Conservation (phyloP, 2,797 vertebrate genomes). For the Poeciliopsis turneri region DNA sequence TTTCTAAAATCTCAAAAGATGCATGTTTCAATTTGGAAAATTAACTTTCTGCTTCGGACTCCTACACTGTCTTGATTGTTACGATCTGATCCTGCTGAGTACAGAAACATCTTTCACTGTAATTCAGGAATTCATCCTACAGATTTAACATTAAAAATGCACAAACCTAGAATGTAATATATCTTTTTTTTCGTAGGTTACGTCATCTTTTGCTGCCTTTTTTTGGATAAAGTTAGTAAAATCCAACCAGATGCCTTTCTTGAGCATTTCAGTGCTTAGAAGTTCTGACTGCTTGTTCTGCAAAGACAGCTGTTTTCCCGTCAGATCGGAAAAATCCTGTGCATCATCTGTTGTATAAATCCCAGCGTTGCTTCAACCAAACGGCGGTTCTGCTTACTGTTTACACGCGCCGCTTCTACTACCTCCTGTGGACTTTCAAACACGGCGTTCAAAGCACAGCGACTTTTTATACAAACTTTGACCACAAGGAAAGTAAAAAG, state of each 20-base stretch:
- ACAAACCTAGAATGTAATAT: constrained; percentile 59
- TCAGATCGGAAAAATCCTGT: constrained; percentile 1
- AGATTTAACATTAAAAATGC: constrained; percentile 48
- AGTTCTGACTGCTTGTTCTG: neutral
- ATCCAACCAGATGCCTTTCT: constrained; percentile 36
- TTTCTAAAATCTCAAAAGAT: neutral
- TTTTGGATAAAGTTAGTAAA: constrained; percentile 13
- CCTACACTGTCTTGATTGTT: neutral
- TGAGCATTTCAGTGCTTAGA: constrained; percentile 3
- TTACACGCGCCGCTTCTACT: constrained; percentile 64
- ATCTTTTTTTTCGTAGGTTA: constrained; percentile 29
- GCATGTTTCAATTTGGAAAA: neutral
- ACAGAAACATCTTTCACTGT: neutral
- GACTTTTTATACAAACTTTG: constrained; percentile 26
- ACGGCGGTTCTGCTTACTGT: constrained; percentile 45
- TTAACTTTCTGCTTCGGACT: neutral
- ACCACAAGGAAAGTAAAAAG: constrained; percentile 27
- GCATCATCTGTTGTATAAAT: constrained; percentile 29
- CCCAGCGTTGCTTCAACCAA: constrained; percentile 37
- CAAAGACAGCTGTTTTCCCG: neutral
- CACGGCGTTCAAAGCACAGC: constrained; percentile 27
- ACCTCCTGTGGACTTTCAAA: constrained; percentile 66
- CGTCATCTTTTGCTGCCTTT: neutral
- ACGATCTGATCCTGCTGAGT: neutral
- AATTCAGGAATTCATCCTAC: constrained; percentile 19